Evolutionary conservation across 2,888 invertebrate genomes (phyloP), one percentile per base, ranked within the genome.

Genomic region (Tetrapedia diversipes): DNA sequence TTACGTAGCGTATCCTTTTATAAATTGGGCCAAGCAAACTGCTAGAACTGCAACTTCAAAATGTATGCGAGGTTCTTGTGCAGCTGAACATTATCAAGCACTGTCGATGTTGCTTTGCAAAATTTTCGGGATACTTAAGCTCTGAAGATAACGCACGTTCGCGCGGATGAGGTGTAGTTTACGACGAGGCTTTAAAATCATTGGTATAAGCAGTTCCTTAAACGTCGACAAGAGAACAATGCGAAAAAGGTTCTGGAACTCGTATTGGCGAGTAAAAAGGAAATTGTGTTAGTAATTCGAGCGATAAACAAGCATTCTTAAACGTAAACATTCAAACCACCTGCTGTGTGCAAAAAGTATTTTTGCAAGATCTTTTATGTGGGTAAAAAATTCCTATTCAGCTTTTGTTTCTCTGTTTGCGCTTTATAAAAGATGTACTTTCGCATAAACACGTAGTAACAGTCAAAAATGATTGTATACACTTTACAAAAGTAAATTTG

Each of bases 81-180:
- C 16, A 27, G 4, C 24, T 4, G 7, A 29, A 16, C 11, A 29
- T 10, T 37, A 14, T 24, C 47, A 4, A 3, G 11, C 16, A 8
- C n/a, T 51, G 16, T 10, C 51, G 8, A 8, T 51, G 51, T 51
- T 27, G 27, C 29, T 27, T 22, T 6, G 14, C 24, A 7, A 51
- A 51, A 51, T 29, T 51, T 51, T 27, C 8, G 7, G 8, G 7
- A 14, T 8, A 16, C 2, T 2, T 27, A 16, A 27, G 16, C 16
- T 29, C 6, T 27, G 27, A 29, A 29, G 29, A 51, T 27, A n/a
- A 51, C 51, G 51, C 51, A 29, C 51, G 51, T 51, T 22, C 51
- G 11, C 4, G 29, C 8, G 4, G 16, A 51, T 10, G 4, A 4
- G 4, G 10, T 8, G 22, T 22, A 45, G 45, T 22, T n/a, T n/a